A percentile compares a stretch with the other conserved stretches of the same genome.
Conservation (phyloP, 2,797 vertebrate species). For the Oreochromis mossambicus region DNA sequence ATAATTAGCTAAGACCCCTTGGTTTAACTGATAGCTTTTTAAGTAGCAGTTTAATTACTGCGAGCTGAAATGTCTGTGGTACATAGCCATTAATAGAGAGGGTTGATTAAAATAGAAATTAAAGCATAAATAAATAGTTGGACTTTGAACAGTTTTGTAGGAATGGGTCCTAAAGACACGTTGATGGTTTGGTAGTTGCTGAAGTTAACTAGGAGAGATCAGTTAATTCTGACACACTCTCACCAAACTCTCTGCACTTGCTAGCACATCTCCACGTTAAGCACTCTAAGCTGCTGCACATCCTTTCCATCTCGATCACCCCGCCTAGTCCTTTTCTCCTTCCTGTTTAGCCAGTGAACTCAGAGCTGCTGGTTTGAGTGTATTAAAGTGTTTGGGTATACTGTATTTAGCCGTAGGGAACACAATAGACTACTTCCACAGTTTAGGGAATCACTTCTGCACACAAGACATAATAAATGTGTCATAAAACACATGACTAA, state of each 20-base stretch:
- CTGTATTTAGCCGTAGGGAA: not conserved
- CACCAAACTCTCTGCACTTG: not conserved
- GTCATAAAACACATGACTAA: not conserved
- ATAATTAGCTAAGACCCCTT: fast-evolving
- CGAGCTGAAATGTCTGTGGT: not conserved
- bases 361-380: not conserved
- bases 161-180: not conserved
- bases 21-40: not conserved
- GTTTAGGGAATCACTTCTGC: not conserved
- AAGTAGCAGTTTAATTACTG: not conserved
- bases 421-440: not conserved
- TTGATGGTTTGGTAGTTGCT: not conserved
- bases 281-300: not conserved
- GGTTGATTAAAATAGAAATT: not conserved
- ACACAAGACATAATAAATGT: not conserved
- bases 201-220: fast-evolving
- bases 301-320: not conserved
- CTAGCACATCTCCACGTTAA: not conserved
- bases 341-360: not conserved
- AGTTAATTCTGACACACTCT: not conserved
- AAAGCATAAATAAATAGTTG: not conserved
- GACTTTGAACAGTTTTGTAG: not conserved
- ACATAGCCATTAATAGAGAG: not conserved
- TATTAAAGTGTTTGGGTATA: not conserved
- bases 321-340: not conserved